A percentile compares a stretch with the other conserved stretches of the same genome.
These are phyloP conservation scores for Anorthoa munda DNA, from an alignment of 2,888 invertebrate genomes.

Conservation along the genomic window DNA sequence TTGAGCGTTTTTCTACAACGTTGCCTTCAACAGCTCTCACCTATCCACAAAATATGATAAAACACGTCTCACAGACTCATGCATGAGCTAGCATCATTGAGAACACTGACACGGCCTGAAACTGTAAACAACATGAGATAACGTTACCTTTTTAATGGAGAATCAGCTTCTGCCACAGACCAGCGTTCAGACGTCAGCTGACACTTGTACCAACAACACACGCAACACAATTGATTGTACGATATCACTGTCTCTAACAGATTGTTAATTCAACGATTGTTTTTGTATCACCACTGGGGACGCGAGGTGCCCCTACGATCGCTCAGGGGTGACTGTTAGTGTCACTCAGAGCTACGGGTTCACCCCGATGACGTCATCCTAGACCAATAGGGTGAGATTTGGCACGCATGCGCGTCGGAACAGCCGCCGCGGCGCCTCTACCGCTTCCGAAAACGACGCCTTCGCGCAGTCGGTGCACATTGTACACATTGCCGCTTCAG, in stretches of 20 bases:
- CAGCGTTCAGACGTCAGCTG: conserved; percentile 32
- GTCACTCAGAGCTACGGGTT: conserved; percentile 87
- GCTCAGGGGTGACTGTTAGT: conserved; percentile 89
- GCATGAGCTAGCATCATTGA: conserved; percentile 79
- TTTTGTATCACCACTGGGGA: conserved; percentile 76
- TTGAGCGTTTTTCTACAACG: conserved; percentile 35
- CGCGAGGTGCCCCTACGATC: conserved; percentile 81
- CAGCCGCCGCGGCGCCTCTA: conserved; percentile 88
- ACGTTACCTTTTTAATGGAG: conserved; percentile 70
- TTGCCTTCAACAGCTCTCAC: conserved; percentile 36
- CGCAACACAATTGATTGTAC: conserved; percentile 70
- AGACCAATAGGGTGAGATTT: conserved; percentile 88
- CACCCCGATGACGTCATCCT: conserved; percentile 90
- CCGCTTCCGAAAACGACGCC: conserved; percentile 71
- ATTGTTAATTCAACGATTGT: conserved; percentile 80
- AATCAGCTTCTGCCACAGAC: conserved; percentile 37
- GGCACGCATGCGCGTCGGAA: conserved; percentile 84
- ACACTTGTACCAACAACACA: conserved; percentile 70
- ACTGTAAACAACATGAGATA: conserved; percentile 81
- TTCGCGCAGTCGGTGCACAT: conserved; percentile 67
- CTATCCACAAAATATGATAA: conserved; percentile 63
- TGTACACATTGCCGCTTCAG: conserved; percentile 81
- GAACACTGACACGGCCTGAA: conserved; percentile 77
- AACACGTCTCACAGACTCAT: conserved; percentile 71
- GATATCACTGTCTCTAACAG: conserved; percentile 73